Evolutionary conservation across 2,888 invertebrate species (phyloP), one percentile per base, ranked within the genome.

Genomic region (Dynastes maya): DNA sequence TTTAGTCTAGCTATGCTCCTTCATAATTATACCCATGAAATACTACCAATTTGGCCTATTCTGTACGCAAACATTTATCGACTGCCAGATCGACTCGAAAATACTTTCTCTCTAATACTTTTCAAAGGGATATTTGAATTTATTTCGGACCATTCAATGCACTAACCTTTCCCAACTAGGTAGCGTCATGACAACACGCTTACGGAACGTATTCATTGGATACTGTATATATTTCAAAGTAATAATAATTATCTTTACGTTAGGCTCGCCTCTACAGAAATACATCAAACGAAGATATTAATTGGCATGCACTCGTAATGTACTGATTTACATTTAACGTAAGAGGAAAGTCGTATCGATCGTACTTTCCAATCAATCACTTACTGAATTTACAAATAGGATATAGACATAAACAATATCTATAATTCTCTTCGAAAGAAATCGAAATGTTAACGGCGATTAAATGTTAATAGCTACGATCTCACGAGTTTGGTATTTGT

Each of bases 401-500:
- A 40, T 65, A 65, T 40, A 63, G 29, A 65, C 37, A 11, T 13
- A 32, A 40, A 16, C 16, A 65, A 65, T 65, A 65, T 40, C 40
- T 40, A 65, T 55, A 68, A 49, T 16, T 55, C 32, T 37, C 70
- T n/a, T 16, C 6, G 45, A 64, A 45, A 64, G 11, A 32, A 49
- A 53, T 76, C 29, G 22, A 76, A 76, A 76, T 76, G 76, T 29
- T 76, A 76, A 76, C 65, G 61, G 16, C 53, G 51, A 65, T 64
- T 53, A 76, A 76, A 76, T 76, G 76, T 76, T 76, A 76, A 76
- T 76, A 32, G 76, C 64, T 51, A 22, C 45, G 29, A 9, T 76
- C 64, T 76, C 76, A 76, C 76, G 76, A 76, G 65, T 76, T 76
- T 76, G 76, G 32, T 76, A 76, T 76, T 76, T 76, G 63, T 63